Percentiles rank a stretch among this genome's conserved stretches.
Conservation (phyloP, 1,140 invertebrate species). For the Cyphomyrmex costatus region DNA sequence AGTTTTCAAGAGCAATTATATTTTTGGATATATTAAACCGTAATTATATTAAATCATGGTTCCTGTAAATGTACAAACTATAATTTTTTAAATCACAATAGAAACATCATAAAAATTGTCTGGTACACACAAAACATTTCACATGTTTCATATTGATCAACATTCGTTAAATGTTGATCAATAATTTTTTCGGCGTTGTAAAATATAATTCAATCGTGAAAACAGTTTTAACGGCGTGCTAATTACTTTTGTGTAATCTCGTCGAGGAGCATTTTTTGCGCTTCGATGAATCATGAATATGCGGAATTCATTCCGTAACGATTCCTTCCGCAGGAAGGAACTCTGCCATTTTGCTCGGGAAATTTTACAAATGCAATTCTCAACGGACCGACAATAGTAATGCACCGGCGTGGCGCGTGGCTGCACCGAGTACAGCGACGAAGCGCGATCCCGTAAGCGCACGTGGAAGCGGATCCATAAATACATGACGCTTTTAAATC, state of each 20-base stretch:
- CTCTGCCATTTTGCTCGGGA: constrained; percentile 41
- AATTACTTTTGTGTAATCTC: constrained; percentile 17
- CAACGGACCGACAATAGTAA: constrained; percentile 61
- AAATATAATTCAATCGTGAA: neutral
- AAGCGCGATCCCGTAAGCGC: constrained; percentile 40
- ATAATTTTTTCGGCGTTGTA: neutral
- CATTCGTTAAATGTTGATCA: neutral
- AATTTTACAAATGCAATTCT: constrained; percentile 69
- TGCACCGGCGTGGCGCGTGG: constrained; percentile 56
- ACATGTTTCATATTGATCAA: neutral
- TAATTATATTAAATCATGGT: neutral
- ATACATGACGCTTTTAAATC: constrained; percentile 64
- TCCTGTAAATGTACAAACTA: no score
- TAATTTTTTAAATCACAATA: neutral
- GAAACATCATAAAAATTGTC: neutral
- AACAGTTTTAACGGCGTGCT: neutral
- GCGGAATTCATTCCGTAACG: constrained; percentile 49
- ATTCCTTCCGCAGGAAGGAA: constrained; percentile 62
- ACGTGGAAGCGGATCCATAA: constrained; percentile 62
- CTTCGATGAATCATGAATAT: constrained; percentile 58
- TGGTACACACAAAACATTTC: neutral
- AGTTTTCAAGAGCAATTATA: neutral
- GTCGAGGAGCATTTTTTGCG: constrained; percentile 41
- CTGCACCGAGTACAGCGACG: constrained; percentile 31
- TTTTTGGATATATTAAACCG: neutral